A percentile compares a stretch with the other conserved stretches of the same genome.
These are phyloP conservation scores for Acanthornis magna DNA, from an alignment of 2,797 vertebrate species.

Conservation along the genomic window DNA sequence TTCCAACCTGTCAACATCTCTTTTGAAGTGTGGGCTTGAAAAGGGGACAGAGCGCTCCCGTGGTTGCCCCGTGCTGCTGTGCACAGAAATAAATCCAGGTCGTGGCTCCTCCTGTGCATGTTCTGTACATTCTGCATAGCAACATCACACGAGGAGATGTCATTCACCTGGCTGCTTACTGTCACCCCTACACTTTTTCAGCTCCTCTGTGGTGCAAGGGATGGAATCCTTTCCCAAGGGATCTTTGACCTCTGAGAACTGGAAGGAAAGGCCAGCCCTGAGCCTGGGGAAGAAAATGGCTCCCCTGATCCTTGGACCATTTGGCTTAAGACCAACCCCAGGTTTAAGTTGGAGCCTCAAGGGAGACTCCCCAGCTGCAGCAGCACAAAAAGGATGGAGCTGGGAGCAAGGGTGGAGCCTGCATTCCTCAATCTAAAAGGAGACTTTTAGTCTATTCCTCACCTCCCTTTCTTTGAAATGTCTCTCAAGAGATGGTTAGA, in stretches of 20 bases:
- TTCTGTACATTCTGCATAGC: neutral
- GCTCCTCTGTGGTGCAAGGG: neutral
- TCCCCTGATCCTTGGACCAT: constrained; percentile 60
- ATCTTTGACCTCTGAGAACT: neutral
- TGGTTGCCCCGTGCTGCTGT: neutral
- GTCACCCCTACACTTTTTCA: neutral
- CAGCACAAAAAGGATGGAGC: constrained; percentile 61
- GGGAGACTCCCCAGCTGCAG: constrained; percentile 65
- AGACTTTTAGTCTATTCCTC: constrained; percentile 66
- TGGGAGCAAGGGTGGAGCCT: constrained; percentile 66
- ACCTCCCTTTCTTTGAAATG: constrained; percentile 61
- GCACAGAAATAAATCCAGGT: constrained; percentile 1
- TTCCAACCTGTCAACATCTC: constrained; percentile 11
- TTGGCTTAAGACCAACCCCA: constrained; percentile 39
- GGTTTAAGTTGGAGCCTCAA: constrained; percentile 56
- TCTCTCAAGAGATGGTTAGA: constrained; percentile 65
- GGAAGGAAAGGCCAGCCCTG: neutral
- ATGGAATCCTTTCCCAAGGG: neutral
- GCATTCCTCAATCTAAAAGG: constrained; percentile 64
- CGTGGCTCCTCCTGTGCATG: neutral
- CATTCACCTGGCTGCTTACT: neutral
- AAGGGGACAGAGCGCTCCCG: neutral
- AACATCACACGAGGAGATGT: neutral
- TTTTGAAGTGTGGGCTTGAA: neutral
- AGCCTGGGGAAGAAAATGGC: neutral